Evolutionary conservation across 2,113 vertebrate genomes (phyloP), one percentile per base, ranked within the genome.

Genomic region (Albula glossodonta): DNA sequence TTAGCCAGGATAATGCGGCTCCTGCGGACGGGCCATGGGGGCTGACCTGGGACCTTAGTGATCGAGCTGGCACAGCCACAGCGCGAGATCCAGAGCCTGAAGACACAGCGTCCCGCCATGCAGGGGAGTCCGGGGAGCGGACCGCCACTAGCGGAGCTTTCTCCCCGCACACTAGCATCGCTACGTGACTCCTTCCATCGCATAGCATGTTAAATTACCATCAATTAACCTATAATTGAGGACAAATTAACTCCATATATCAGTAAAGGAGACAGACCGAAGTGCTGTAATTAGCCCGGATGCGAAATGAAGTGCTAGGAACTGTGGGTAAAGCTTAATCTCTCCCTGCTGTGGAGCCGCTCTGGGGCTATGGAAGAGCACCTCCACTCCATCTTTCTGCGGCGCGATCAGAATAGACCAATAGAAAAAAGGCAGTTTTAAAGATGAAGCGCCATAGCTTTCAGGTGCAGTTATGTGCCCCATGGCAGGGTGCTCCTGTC

Each of bases 141-240:
- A 1, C 2, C 15, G 9, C 5, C 10, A 19, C 63, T n/a, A 70
- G 10, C 70, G 31, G 70, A 74, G 10, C 31, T 4, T 25, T 8
- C 70, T 25, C 22, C n/a, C 70, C 31, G 22, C 70, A 2, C 22
- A 9, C 12, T 22, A 4, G 48, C 51, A 15, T 25, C 53, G 49
- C 31, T 7, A 19, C 50, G 13, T 56, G 81, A 8, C 15, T 83
- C 56, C 25, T 52, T 53, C 41, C 60, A 19, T 51, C 22, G 48
- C 22, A 41, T n/a, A 31, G 17, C 49, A 17, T 78, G 51, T 52
- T 86, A 86, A 82, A 82, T 82, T 77, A 13, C 60, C 60, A 19
- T 86, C 80, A 82, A 56, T 86, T 82, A 82, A 57, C 63, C 70
- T 78, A 70, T 77, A 48, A 78, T 82, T 77, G 85, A 49, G 70